These are phyloP conservation scores for Bombus terrestris DNA, from an alignment of 1,140 invertebrate species.

Conservation along the genomic window DNA sequence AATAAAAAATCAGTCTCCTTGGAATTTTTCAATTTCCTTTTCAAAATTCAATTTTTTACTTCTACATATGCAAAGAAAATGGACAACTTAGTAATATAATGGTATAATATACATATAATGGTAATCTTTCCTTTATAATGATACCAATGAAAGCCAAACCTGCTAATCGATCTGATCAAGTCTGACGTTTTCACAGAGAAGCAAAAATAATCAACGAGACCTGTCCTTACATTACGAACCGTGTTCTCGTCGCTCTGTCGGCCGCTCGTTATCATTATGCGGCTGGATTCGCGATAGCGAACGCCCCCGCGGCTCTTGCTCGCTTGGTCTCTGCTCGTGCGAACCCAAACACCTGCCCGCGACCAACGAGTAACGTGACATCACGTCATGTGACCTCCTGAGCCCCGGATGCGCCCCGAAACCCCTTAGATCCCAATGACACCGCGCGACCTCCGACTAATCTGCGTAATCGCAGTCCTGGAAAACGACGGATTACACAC, in stretches of 20 bases:
- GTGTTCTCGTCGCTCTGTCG: slow-evolving; percentile 43
- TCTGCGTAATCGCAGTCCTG: slow-evolving; percentile 65
- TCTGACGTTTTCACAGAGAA: background rate
- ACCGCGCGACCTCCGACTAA: slow-evolving; percentile 50
- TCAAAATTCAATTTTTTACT: too few relatives aligned
- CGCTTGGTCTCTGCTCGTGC: slow-evolving; percentile 59
- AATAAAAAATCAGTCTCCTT: too few relatives aligned
- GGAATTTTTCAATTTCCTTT: too few relatives aligned
- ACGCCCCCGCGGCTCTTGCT: slow-evolving; percentile 34
- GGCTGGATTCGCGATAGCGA: slow-evolving; percentile 65
- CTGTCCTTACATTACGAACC: slow-evolving; percentile 34
- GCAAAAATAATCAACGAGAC: slow-evolving; percentile 17
- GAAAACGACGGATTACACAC: slow-evolving; percentile 30
- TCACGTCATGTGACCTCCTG: slow-evolving; percentile 70
- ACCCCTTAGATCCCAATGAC: slow-evolving; percentile 26
- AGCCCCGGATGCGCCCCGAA: slow-evolving; percentile 22
- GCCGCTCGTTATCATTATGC: slow-evolving; percentile 64
- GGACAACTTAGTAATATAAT: too few relatives aligned
- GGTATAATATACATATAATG: background rate
- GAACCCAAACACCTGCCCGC: slow-evolving; percentile 70
- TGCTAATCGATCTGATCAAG: background rate
- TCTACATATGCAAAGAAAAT: too few relatives aligned
- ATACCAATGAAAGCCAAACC: background rate
- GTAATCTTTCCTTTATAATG: background rate
- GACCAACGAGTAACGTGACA: slow-evolving; percentile 73